Base-by-base conservation (phyloP, 2,888 invertebrate genomes). In the Ennomos erosarius region DNA sequence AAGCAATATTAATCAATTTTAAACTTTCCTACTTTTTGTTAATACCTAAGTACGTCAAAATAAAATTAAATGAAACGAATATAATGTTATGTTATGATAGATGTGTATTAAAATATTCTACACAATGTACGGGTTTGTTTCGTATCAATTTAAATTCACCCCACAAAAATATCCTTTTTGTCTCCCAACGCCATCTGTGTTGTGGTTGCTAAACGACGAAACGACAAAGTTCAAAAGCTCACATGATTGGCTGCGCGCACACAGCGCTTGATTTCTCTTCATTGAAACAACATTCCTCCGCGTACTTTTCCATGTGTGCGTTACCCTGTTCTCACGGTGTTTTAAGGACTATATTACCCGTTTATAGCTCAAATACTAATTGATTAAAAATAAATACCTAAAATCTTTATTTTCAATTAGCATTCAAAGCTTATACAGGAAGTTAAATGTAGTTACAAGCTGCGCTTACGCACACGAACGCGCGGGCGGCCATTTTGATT, bases 261-360 rank as follows among this genome's bases (percentile, higher is more conserved):
- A 75, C 77, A 78, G 86, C 83, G 89, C 88, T 88, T 85, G 88
- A 91, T 91, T 91, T 90, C 90, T 88, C 90, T 88, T 90, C 88
- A 90, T 90, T 90, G 88, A 91, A 87, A 87, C 91, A 85, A 91
- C 92, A 92, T 92, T 92, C 92, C 92, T 90, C 68, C 88, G 90
- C 90, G 91, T 90, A 90, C 69, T 66, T 80, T 76, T 84, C 45
- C 34, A 78, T 89, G 90, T 90, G 90, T 91, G 90, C 47, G 90
- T 90, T 70, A 68, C 34, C 68, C 65, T 76, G 82, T 89, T 91
- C 90, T 88, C 90, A 90, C 88, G 89, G 74, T 68, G 71, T 74
- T 78, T 70, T 69, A 71, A 39, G 42, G 55, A 46, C 56, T 64
- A 73, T 48, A 59, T 35, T 43, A 42, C 34, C 55, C 71, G 72